A percentile compares a stretch with the other conserved stretches of the same genome.
phyloP scores from a whole-genome alignment of 2,113 vertebrate genomes.

The Rhabdomys dilectus region DNA sequence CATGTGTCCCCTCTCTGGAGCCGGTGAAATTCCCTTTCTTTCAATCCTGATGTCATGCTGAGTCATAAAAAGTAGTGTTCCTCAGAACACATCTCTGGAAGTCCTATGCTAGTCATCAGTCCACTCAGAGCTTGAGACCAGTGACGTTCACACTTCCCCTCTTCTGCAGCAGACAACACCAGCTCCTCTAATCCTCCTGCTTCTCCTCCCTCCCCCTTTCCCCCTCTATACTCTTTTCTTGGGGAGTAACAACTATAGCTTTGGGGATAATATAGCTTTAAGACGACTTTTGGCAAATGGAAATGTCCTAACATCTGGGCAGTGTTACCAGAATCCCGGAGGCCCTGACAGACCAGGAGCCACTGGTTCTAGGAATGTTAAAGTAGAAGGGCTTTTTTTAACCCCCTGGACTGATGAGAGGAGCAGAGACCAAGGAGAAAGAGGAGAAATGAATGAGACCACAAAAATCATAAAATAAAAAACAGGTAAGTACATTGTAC shows the following conservation, averaged over 20 bases:
- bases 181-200: slow-evolving; percentile 24
- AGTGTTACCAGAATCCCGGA: slow-evolving; percentile 79
- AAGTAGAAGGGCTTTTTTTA: slow-evolving; percentile 48
- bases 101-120: slow-evolving; percentile 71
- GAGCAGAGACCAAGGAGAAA: slow-evolving; percentile 74
- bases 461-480: not conserved
- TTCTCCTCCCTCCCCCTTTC: not conserved
- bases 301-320: slow-evolving; percentile 81
- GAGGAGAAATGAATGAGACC: slow-evolving; percentile 21
- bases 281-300: slow-evolving; percentile 80
- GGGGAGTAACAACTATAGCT: slow-evolving; percentile 63
- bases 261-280: slow-evolving; percentile 79
- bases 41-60: slow-evolving; percentile 57
- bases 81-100: slow-evolving; percentile 50
- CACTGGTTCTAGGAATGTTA: slow-evolving; percentile 77
- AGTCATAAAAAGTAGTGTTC: slow-evolving; percentile 67
- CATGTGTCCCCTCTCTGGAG: not conserved
- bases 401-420: slow-evolving; percentile 62
- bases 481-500: slow-evolving; percentile 74
- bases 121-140: slow-evolving; percentile 51
- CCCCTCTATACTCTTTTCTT: not conserved
- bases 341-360: slow-evolving; percentile 66
- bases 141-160: slow-evolving; percentile 29
- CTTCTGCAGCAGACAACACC: slow-evolving; percentile 25
- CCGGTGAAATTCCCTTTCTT: slow-evolving; percentile 63